Evolutionary conservation across 2,888 invertebrate genomes (phyloP).

Genomic region (Amphipyra berbera): DNA sequence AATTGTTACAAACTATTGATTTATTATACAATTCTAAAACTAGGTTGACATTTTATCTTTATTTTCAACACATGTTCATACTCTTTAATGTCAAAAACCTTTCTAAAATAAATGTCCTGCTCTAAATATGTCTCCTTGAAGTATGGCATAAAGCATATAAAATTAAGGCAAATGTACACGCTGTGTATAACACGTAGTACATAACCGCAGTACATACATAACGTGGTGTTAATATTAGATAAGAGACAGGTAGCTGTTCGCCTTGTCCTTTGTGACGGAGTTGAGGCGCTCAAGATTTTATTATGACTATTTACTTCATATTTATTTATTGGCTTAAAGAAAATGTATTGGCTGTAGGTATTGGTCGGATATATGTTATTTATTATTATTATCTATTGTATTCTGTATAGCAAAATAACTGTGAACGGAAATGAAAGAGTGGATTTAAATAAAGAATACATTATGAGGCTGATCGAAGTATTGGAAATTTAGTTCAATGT

Average conservation of each 20-base stretch:
- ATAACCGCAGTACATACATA: slow-evolving; percentile 16
- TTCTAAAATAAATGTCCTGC: neutral
- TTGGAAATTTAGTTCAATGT: no score
- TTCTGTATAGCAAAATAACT: no score
- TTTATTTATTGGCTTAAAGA: slow-evolving; percentile 10
- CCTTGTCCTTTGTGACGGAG: slow-evolving; percentile 75
- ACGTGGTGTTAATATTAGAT: slow-evolving; percentile 53
- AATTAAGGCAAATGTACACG: slow-evolving; percentile 13
- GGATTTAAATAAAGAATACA: no score
- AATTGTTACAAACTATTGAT: no score
- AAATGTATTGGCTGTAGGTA: neutral
- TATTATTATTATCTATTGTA: no score
- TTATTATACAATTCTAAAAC: no score
- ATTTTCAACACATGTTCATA: no score
- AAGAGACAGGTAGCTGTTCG: slow-evolving; percentile 69
- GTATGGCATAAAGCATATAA: neutral
- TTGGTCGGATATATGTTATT: no score
- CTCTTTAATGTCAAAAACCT: neutral
- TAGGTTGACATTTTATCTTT: no score
- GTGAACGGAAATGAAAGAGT: no score
- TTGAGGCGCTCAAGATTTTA: slow-evolving; percentile 53
- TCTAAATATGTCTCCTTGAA: slow-evolving; percentile 13
- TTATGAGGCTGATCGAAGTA: no score
- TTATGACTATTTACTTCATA: no score
- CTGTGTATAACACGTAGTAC: slow-evolving; percentile 21